A percentile compares a stretch with the other conserved stretches of the same genome.
phyloP scores from a whole-genome alignment of 2,113 vertebrate genomes.

The Acrocephalus kingi region DNA sequence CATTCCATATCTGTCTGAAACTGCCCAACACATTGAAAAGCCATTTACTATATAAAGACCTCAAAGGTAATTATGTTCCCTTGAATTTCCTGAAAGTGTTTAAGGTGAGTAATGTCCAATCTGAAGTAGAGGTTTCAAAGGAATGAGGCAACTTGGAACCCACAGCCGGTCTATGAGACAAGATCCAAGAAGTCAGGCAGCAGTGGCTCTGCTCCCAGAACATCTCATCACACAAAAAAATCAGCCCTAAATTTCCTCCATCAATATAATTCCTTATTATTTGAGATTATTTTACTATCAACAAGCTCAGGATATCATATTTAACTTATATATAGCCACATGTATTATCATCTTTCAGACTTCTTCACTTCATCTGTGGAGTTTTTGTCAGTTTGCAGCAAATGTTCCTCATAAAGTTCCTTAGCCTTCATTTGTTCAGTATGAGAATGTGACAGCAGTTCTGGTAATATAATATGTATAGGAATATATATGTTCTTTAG shows the following conservation, averaged over 20 bases:
- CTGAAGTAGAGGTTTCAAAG: not conserved
- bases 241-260: not conserved
- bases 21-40: not conserved
- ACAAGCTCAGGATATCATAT: not conserved
- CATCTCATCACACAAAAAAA: not conserved
- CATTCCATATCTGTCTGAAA: not conserved
- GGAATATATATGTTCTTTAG: not conserved
- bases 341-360: not conserved
- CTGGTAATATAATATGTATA: not conserved
- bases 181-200: not conserved
- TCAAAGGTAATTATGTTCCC: not conserved
- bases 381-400: not conserved
- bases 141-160: not conserved
- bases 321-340: not conserved
- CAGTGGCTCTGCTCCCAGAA: not conserved
- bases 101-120: not conserved
- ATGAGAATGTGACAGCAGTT: not conserved
- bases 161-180: not conserved
- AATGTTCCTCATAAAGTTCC: not conserved
- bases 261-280: not conserved
- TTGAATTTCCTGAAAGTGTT: not conserved
- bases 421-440: not conserved
- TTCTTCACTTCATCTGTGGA: not conserved
- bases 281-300: not conserved
- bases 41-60: not conserved